A percentile compares a stretch with the other conserved stretches of the same genome.
Evolutionary conservation across 2,797 vertebrate genomes (phyloP).

Genomic region (Gouania willdenowi): DNA sequence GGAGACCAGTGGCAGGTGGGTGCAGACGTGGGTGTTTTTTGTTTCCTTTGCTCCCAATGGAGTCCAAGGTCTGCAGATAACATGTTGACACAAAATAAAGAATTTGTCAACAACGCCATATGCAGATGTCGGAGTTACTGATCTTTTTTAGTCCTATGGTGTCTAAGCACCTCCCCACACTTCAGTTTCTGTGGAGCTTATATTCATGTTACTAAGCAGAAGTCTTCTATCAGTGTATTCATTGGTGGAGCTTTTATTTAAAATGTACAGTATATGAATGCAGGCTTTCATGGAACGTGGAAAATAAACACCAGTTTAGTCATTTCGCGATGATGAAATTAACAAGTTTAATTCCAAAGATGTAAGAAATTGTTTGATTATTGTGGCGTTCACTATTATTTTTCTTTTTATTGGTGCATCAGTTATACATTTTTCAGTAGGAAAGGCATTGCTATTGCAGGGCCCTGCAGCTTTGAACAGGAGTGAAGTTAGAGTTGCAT

Average conservation of each 20-base stretch:
- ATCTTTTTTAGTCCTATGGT: too few relatives aligned
- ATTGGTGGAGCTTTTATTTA: slow-evolving; percentile 63
- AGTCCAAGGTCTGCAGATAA: slow-evolving; percentile 48
- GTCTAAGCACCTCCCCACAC: too few relatives aligned
- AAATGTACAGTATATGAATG: slow-evolving; percentile 57
- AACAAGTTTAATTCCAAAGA: too few relatives aligned
- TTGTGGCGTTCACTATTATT: too few relatives aligned
- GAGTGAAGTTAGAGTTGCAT: slow-evolving; percentile 51
- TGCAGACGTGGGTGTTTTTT: slow-evolving; percentile 44
- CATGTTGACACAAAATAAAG: slow-evolving; percentile 40
- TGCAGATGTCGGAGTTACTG: not conserved
- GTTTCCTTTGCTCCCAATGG: slow-evolving; percentile 30
- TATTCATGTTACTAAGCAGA: slow-evolving; percentile 73
- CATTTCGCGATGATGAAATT: too few relatives aligned
- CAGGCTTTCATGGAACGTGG: slow-evolving; percentile 36
- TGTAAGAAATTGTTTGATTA: too few relatives aligned
- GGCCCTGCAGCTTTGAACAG: slow-evolving; percentile 41
- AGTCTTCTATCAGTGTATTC: slow-evolving; percentile 50
- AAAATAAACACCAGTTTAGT: slow-evolving; percentile 40
- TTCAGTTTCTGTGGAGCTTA: slow-evolving; percentile 20
- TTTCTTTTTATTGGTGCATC: too few relatives aligned
- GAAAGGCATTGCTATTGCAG: slow-evolving; percentile 23
- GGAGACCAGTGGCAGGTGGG: slow-evolving; percentile 59
- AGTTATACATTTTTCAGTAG: slow-evolving; percentile 11
- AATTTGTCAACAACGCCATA: slow-evolving; percentile 1